Evolutionary conservation across 2,888 invertebrate species (phyloP).

Genomic region (Torymus tubicola): DNA sequence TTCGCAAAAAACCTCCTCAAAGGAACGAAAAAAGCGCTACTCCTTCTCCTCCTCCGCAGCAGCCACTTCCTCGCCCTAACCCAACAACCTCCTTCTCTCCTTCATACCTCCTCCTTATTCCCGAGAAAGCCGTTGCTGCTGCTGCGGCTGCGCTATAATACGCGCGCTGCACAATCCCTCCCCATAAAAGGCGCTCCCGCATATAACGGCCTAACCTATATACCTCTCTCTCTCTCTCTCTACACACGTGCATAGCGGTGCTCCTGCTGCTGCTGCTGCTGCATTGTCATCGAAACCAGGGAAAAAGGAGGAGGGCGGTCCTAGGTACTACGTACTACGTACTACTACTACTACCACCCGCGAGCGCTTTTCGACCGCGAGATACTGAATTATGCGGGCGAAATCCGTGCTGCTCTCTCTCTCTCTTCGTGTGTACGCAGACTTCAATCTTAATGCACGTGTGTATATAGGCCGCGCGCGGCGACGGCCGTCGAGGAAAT

Average conservation of each 20-base stretch:
- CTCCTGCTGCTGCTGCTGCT: too few relatives aligned
- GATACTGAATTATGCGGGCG: constrained; percentile 61
- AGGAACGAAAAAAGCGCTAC: too few relatives aligned
- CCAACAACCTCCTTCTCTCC: too few relatives aligned
- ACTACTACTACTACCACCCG: background rate
- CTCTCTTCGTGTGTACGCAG: background rate
- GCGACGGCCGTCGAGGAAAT: background rate
- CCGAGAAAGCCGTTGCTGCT: too few relatives aligned
- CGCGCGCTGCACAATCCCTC: constrained; percentile 1
- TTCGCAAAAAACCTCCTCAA: too few relatives aligned
- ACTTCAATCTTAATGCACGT: constrained; percentile 39
- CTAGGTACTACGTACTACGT: constrained; percentile 4
- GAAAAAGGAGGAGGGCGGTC: background rate
- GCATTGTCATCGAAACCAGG: constrained; percentile 59
- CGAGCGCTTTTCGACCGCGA: background rate
- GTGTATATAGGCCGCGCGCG: constrained; percentile 8
- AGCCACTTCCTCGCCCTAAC: too few relatives aligned
- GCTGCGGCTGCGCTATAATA: too few relatives aligned
- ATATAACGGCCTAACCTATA: constrained; percentile 40
- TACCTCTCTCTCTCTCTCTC: background rate
- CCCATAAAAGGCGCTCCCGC: constrained; percentile 16
- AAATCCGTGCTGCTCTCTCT: constrained; percentile 29
- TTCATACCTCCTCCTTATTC: too few relatives aligned
- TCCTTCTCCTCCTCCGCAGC: too few relatives aligned
- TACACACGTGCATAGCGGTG: background rate